These are phyloP conservation scores for Apus apus DNA, from an alignment of 2,113 vertebrate genomes.

Conservation along the genomic window DNA sequence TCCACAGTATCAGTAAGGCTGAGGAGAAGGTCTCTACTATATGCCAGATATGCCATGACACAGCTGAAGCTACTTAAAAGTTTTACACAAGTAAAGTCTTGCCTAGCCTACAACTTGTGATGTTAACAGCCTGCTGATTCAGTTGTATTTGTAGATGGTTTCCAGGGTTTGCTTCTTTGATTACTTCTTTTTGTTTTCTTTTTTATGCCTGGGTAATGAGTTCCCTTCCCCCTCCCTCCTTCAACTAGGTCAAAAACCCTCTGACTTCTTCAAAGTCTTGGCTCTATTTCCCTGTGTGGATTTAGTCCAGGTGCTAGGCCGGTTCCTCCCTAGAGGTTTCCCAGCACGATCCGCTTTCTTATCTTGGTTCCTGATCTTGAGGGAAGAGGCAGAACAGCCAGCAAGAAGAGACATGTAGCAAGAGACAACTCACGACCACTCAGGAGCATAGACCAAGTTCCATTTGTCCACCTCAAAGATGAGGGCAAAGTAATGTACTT, in stretches of 20 bases:
- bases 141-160: not conserved
- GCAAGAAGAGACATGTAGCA: not conserved
- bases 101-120: not conserved
- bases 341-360: not conserved
- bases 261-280: constrained; percentile 8
- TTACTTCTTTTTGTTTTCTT: not conserved
- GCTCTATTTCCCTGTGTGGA: not conserved
- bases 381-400: not conserved
- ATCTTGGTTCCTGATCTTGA: not conserved
- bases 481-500: not conserved
- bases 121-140: constrained; percentile 15
- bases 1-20: not conserved
- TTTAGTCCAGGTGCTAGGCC: not conserved
- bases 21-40: not conserved
- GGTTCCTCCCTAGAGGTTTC: not conserved
- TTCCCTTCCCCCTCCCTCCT: not conserved
- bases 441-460: not conserved
- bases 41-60: not conserved
- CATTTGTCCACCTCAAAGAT: not conserved
- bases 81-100: constrained; percentile 32
- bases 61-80: not conserved
- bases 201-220: not conserved
- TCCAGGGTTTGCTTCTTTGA: not conserved
- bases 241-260: not conserved
- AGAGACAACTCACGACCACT: not conserved